Evolutionary conservation across 2,888 invertebrate genomes (phyloP).

Genomic region (Eristalis arbustorum): DNA sequence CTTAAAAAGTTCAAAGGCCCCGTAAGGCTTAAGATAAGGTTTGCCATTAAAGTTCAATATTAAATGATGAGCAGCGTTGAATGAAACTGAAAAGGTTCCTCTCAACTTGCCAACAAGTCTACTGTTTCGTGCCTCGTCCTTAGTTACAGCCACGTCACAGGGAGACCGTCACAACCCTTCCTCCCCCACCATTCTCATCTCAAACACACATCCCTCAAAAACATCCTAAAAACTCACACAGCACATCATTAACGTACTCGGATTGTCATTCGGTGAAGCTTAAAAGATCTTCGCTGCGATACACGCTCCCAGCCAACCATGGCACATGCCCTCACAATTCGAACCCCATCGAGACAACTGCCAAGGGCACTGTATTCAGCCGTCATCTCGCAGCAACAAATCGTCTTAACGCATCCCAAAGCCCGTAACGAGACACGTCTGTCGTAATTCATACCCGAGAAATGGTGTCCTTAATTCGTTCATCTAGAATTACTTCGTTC

Average conservation of each 20-base stretch:
- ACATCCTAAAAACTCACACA: background rate
- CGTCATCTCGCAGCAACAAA: background rate
- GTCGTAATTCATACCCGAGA: background rate
- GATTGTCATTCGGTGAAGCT: background rate
- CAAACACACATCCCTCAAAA: background rate
- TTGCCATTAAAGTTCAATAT: too few species aligned
- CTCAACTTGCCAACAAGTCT: too few species aligned
- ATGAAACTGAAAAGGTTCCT: too few species aligned
- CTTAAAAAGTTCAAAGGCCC: too few species aligned
- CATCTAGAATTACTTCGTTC: background rate
- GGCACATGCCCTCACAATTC: background rate
- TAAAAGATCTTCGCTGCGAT: background rate
- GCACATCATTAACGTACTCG: background rate
- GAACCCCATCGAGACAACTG: background rate
- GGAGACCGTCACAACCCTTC: background rate
- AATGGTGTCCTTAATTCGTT: background rate
- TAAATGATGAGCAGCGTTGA: too few species aligned
- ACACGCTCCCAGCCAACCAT: background rate
- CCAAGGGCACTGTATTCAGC: background rate
- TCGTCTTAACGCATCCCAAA: background rate
- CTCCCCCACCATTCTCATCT: too few species aligned
- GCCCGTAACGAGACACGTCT: background rate
- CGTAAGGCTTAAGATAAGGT: too few species aligned
- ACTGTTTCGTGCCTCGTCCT: too few species aligned
- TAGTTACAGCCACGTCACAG: background rate